These are phyloP conservation scores for Xestia c-nigrum DNA, from an alignment of 2,888 invertebrate species.

Conservation along the genomic window DNA sequence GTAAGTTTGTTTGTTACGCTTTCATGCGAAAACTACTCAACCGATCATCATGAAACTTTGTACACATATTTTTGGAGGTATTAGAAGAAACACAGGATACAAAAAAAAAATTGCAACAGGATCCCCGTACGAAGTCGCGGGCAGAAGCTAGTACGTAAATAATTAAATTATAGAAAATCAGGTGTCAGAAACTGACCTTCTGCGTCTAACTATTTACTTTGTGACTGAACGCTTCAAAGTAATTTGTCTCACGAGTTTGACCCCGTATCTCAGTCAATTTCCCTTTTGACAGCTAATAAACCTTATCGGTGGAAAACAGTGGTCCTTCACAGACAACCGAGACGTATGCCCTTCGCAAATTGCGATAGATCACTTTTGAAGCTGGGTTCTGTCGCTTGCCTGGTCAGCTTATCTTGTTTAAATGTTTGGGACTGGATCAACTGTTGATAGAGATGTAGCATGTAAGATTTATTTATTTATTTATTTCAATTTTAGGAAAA, in stretches of 20 bases:
- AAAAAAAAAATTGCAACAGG: too few relatives aligned
- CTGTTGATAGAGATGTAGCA: neutral
- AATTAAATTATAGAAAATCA: too few relatives aligned
- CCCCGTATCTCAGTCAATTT: slow-evolving; percentile 67
- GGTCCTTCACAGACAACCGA: slow-evolving; percentile 4
- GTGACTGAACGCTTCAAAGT: neutral
- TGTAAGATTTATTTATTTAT: too few relatives aligned
- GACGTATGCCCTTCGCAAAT: slow-evolving; percentile 16
- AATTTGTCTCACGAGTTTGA: slow-evolving; percentile 66
- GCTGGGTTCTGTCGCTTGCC: neutral
- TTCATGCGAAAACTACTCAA: too few relatives aligned
- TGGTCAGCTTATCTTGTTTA: slow-evolving; percentile 8
- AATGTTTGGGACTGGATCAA: slow-evolving; percentile 4
- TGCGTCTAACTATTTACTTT: neutral
- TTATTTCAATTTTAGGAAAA: too few relatives aligned
- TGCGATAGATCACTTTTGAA: slow-evolving; percentile 33
- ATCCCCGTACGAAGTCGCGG: too few relatives aligned
- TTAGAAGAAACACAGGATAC: too few relatives aligned
- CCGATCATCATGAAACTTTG: too few relatives aligned
- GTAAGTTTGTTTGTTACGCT: too few relatives aligned
- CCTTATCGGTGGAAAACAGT: slow-evolving; percentile 63
- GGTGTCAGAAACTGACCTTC: neutral
- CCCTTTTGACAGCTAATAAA: slow-evolving; percentile 69
- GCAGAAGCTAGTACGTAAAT: too few relatives aligned
- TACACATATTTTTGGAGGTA: too few relatives aligned